phyloP scores from a whole-genome alignment of 2,888 invertebrate species.

The Scaptomyza polygonia region DNA sequence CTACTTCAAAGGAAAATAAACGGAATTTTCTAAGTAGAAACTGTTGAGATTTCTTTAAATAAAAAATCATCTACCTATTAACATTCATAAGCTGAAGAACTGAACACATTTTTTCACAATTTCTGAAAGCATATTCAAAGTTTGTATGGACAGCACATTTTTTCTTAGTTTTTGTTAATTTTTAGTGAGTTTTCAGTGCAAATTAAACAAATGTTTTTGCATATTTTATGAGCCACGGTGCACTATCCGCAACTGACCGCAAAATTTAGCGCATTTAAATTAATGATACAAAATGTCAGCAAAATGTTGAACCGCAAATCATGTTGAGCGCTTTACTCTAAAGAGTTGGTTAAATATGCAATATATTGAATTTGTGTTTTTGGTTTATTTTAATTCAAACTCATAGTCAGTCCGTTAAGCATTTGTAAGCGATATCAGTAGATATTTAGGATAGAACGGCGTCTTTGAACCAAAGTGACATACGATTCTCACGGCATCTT shows the following conservation, averaged over 20 bases:
- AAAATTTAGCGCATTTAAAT: constrained; percentile 67
- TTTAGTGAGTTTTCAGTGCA: constrained; percentile 26
- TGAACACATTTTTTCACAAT: background rate
- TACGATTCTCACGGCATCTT: constrained; percentile 50
- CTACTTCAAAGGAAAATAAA: too few species aligned
- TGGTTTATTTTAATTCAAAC: background rate
- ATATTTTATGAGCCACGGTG: constrained; percentile 57
- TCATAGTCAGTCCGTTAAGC: background rate
- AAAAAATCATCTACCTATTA: too few species aligned
- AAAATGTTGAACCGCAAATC: constrained; percentile 67
- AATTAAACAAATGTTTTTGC: constrained; percentile 54
- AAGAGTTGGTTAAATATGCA: background rate
- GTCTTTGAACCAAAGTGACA: constrained; percentile 60
- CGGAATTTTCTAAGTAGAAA: background rate
- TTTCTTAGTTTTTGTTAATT: constrained; percentile 4
- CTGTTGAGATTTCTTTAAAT: background rate
- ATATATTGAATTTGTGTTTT: background rate
- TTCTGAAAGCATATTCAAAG: constrained; percentile 7
- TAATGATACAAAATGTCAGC: constrained; percentile 67
- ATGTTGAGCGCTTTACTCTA: constrained; percentile 33
- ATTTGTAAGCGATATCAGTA: background rate
- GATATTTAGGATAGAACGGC: constrained; percentile 55
- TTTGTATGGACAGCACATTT: constrained; percentile 8
- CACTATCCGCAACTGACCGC: constrained; percentile 51
- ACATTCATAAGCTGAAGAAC: too few species aligned